Evolutionary conservation across 1,140 invertebrate genomes (phyloP).

Genomic region (Diachasma alloeum): DNA sequence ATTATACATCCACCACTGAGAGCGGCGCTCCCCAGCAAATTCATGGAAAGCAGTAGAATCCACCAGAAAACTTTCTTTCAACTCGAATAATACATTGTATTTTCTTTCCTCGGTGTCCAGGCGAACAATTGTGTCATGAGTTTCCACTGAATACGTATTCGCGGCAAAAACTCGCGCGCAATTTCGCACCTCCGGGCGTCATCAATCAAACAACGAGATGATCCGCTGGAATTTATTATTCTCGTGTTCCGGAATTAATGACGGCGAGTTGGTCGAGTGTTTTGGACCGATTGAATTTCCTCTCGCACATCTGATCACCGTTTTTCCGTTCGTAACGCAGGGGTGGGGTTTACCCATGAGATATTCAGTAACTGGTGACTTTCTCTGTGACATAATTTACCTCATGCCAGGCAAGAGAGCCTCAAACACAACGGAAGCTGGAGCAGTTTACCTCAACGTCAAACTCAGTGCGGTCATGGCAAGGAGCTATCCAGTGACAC

Average conservation of each 20-base stretch:
- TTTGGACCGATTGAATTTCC: neutral
- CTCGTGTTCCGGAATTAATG: too few species aligned
- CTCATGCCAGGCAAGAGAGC: constrained; percentile 40
- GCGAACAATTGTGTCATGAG: neutral
- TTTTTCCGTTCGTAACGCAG: constrained; percentile 23
- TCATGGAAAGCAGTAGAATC: constrained; percentile 27
- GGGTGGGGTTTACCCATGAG: constrained; percentile 39
- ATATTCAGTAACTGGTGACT: constrained; percentile 40
- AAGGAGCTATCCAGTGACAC: constrained; percentile 11
- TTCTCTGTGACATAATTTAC: constrained; percentile 63
- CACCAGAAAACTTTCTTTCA: neutral
- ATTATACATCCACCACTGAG: constrained; percentile 1
- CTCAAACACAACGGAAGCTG: constrained; percentile 42
- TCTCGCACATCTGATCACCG: neutral
- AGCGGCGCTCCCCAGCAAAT: neutral
- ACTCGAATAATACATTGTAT: constrained; percentile 4
- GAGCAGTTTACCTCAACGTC: constrained; percentile 56
- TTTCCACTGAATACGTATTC: neutral
- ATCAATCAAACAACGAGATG: neutral
- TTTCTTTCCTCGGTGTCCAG: neutral
- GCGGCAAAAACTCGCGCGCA: constrained; percentile 32
- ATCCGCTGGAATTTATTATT: neutral
- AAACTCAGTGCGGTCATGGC: constrained; percentile 54
- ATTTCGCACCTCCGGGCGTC: neutral
- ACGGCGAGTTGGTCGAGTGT: too few species aligned